A percentile compares a stretch with the other conserved stretches of the same genome.
Evolutionary conservation across 2,113 vertebrate species (phyloP).

Genomic region (Marmota flaviventris): DNA sequence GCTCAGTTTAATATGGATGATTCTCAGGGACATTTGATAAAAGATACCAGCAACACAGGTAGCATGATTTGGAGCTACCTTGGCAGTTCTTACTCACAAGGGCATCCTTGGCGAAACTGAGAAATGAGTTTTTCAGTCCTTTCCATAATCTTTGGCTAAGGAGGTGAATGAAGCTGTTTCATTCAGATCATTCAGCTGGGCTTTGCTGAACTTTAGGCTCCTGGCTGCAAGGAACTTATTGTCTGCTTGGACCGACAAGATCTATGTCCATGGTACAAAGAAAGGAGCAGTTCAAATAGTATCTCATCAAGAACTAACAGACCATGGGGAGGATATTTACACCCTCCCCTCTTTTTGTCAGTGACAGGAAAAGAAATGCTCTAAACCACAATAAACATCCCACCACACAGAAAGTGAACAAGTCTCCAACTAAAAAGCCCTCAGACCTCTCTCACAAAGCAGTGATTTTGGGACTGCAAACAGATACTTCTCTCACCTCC

Average conservation of each 20-base stretch:
- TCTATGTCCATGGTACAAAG: not conserved
- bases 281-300: not conserved
- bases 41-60: not conserved
- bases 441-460: not conserved
- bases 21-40: not conserved
- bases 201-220: not conserved
- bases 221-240: not conserved
- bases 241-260: not conserved
- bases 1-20: not conserved
- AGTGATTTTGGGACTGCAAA: not conserved
- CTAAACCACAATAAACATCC: not conserved
- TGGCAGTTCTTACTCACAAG: not conserved
- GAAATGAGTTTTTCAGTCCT: not conserved
- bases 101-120: not conserved
- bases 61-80: not conserved
- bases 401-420: not conserved
- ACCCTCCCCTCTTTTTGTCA: not conserved
- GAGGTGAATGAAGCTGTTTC: conserved; percentile 29
- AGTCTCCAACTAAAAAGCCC: not conserved
- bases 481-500: not conserved
- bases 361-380: not conserved
- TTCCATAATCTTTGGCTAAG: not conserved
- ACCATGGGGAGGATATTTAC: not conserved
- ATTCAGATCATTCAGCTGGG: conserved; percentile 14
- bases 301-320: not conserved